Conservation (phyloP, 2,797 vertebrate genomes). For the Coilia nasus region DNA sequence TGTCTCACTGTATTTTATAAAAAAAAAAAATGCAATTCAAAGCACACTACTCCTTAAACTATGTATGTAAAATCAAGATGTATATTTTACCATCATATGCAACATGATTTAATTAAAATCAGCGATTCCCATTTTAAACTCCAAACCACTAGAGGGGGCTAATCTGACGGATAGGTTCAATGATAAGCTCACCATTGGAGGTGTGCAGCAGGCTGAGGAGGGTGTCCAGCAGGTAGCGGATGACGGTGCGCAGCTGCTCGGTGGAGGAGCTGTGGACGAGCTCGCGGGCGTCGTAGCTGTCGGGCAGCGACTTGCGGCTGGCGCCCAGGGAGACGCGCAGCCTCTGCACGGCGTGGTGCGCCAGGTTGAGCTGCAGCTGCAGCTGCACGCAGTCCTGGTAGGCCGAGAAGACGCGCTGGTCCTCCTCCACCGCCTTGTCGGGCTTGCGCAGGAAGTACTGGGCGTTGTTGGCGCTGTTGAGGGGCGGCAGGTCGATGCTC, state of each 20-base stretch:
- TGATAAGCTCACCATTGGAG: conserved; percentile 85
- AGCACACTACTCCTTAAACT: neutral
- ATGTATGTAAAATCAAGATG: neutral
- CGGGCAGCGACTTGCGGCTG: conserved; percentile 78
- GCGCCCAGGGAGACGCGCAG: conserved; percentile 92
- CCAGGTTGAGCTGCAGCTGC: conserved; percentile 95
- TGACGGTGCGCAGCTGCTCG: conserved; percentile 94
- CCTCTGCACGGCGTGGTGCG: conserved; percentile 94
- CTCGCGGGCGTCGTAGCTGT: conserved; percentile 76
- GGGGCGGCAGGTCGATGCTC: conserved; percentile 95
- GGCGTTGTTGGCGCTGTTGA: conserved; percentile 98
- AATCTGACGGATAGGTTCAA: too few relatives aligned
- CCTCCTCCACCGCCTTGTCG: conserved; percentile 98
- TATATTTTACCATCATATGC: neutral
- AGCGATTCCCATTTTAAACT: neutral
- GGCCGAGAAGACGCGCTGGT: conserved; percentile 95
- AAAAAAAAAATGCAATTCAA: neutral
- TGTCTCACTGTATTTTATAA: neutral
- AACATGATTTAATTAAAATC: neutral
- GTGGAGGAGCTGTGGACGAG: conserved; percentile 93
- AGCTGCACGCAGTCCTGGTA: conserved; percentile 99
- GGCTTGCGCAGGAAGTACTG: conserved; percentile 98
- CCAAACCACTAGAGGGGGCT: neutral
- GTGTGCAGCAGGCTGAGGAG: conserved; percentile 95
- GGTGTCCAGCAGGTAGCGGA: conserved; percentile 95